Base-by-base conservation (phyloP, 2,888 invertebrate species). In the Philhelius pedissequus region DNA sequence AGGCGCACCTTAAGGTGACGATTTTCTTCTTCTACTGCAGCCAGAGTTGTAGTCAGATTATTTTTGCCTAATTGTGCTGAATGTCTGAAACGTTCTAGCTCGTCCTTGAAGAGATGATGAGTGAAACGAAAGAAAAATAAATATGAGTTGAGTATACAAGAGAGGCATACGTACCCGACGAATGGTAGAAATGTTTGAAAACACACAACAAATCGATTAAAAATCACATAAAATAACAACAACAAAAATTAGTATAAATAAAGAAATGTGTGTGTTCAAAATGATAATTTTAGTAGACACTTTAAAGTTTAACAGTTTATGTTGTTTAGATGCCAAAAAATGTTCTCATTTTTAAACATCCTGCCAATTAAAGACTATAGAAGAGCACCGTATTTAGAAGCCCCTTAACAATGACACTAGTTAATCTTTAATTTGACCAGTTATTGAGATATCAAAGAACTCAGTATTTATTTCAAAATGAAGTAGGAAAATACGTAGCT, bases 1-100 rank as follows among this genome's bases (percentile, higher is more conserved):
- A 91, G 83, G 25, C 91, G 91, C 88, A 89, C 94, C 90, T 90
- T 91, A 18, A 96, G 92, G 90, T 96, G 96, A 0, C 94, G 93
- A 27, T 95, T 94, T 87, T 96, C 95, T 87, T 96, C 96, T 88
- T 96, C 95, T 5, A 94, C 94, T 86, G 93, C 94, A n/a, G 96
- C 94, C 81, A 96, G 91, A 70, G 95, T 94, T 22, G 94, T 94
- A 13, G 94, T 94, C 75, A 96, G 90, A 86, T 94, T 94, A 15
- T 94, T 93, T 71, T 95, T 93, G 89, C 96, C 96, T 45, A 95
- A 93, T 58, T 96, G 94, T 88, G 95, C 95, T 11, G 95, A 94
- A 86, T 96, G 95, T 1, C 96, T 93, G 43, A 95, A 90, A 4
- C 94, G 94, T 89, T 97, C 96, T 88, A 96, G 92, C 89, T 97